Conservation (phyloP, 92 coral and sea anemone genomes). For the Zoanthus gigantus region DNA sequence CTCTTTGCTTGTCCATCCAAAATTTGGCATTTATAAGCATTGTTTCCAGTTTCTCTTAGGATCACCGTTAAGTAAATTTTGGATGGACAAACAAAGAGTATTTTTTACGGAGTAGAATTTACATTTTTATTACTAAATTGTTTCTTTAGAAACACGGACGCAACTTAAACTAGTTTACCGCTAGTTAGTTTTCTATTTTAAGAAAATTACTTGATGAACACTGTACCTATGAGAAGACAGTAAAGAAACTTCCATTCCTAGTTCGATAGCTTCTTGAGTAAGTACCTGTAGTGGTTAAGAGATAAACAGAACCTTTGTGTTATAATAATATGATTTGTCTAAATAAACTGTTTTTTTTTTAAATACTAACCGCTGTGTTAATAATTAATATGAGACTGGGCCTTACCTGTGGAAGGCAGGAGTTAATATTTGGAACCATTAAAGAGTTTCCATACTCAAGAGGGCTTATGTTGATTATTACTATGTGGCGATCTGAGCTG, state of each 20-base stretch:
- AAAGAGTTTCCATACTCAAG: slow-evolving; percentile 91
- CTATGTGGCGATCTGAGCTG: slow-evolving; percentile 48
- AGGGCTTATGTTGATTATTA: slow-evolving; percentile 93
- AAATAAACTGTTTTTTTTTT: too few species aligned
- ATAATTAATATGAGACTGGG: neutral
- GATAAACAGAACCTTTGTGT: neutral
- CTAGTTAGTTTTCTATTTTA: neutral
- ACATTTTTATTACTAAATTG: too few species aligned
- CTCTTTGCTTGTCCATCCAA: too few species aligned
- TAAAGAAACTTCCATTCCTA: slow-evolving; percentile 81
- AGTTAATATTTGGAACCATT: slow-evolving; percentile 79
- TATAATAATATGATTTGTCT: too few species aligned
- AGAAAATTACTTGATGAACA: neutral
- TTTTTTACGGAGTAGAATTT: too few species aligned
- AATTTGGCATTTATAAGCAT: too few species aligned
- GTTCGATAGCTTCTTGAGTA: slow-evolving; percentile 74
- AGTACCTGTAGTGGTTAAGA: slow-evolving; percentile 61
- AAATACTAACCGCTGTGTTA: neutral
- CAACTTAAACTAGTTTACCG: too few species aligned
- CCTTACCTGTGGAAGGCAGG: slow-evolving; percentile 90
- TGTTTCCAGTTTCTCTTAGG: too few species aligned
- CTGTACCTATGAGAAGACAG: slow-evolving; percentile 89
- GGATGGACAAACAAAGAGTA: too few species aligned
- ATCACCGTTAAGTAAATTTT: too few species aligned
- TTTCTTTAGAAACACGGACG: too few species aligned